Base-by-base conservation (phyloP, 2,797 vertebrate species). In the Scyliorhinus canicula region DNA sequence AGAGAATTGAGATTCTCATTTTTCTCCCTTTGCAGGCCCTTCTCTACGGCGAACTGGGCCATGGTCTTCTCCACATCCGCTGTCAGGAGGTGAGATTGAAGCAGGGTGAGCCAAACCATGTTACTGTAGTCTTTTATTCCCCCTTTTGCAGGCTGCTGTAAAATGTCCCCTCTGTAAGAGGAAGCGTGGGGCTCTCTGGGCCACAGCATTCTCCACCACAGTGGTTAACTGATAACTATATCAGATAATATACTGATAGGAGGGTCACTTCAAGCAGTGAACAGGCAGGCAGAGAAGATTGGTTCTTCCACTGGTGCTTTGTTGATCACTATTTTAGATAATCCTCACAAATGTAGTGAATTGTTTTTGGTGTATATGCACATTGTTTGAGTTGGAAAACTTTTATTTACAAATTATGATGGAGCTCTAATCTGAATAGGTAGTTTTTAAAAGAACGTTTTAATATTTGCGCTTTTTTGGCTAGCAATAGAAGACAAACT, bases 1-100 rank as follows among this genome's bases (percentile, higher is more conserved):
- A 71, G 67, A 74, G 67, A 94, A n/a, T 94, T 94, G 93, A 94
- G 93, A 55, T 94, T 94, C 44, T 94, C 93, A 94, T 74, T 94
- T 65, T 93, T 74, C 67, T 69, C 67, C 93, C 44, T 93, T 74
- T 74, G 31, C 44, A 94, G 93, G 93, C 67, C 44, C 31, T 47
- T 94, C 47, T 94, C 93, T n/a, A 94, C 26, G 50, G 93, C 47
- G 47, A 94, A 52, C 93, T 94, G 93, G 67, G 93, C 93, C 67
- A 94, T 28, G 47, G 65, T 71, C 65, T 74, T 94, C 67, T 94
- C 67, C 93, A 71, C 93, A 74, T 94, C 93, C 2, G 14, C 93
- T 52, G 67, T 94, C 93, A 74, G 93, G 67, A 94, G 67, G 93
- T 94, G 93, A 35, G 67, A 47, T 67, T 93, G 90, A 93, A 93